These are phyloP conservation scores for Centroberyx gerrardi DNA, from an alignment of 2,797 vertebrate species.

Conservation along the genomic window DNA sequence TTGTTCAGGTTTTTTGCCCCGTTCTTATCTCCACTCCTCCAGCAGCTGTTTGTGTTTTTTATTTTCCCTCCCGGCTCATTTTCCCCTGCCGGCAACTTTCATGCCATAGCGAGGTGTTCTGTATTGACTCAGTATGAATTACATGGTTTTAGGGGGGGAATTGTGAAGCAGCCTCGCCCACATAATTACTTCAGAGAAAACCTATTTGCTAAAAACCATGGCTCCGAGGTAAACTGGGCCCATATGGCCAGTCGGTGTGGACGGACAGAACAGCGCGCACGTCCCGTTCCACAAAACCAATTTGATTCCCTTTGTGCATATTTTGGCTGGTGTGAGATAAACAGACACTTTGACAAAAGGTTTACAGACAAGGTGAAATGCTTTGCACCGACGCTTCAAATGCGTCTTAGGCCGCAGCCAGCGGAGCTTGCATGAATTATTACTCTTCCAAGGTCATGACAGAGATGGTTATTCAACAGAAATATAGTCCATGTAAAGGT, in stretches of 20 bases:
- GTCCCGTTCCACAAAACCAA: slow-evolving; percentile 18
- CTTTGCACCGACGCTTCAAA: slow-evolving; percentile 27
- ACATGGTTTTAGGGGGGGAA: slow-evolving; percentile 22
- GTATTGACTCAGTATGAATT: slow-evolving; percentile 49
- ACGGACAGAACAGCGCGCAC: slow-evolving; percentile 19
- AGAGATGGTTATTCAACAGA: slow-evolving; percentile 15
- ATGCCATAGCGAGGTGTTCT: slow-evolving; percentile 28
- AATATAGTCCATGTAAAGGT: background rate
- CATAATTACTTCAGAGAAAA: slow-evolving; percentile 32
- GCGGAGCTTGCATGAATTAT: slow-evolving; percentile 9
- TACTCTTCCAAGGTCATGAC: slow-evolving; percentile 23
- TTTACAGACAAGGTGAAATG: slow-evolving; percentile 37
- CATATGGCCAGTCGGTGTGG: slow-evolving; percentile 17
- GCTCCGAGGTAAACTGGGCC: slow-evolving; percentile 13
- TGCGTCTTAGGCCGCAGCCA: slow-evolving; percentile 15
- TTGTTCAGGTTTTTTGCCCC: slow-evolving; percentile 29
- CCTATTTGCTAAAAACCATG: slow-evolving; percentile 22
- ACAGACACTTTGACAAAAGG: slow-evolving; percentile 31
- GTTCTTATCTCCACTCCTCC: slow-evolving; percentile 42
- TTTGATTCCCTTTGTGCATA: slow-evolving; percentile 28
- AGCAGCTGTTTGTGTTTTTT: slow-evolving; percentile 32
- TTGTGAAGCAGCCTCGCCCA: slow-evolving; percentile 44
- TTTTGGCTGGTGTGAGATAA: slow-evolving; percentile 38
- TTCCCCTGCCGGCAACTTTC: slow-evolving; percentile 20
- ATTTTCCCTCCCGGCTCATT: slow-evolving; percentile 30